Evolutionary conservation across 2,113 vertebrate species (phyloP), one percentile per base, ranked within the genome.

Genomic region (Montifringilla adamsi): DNA sequence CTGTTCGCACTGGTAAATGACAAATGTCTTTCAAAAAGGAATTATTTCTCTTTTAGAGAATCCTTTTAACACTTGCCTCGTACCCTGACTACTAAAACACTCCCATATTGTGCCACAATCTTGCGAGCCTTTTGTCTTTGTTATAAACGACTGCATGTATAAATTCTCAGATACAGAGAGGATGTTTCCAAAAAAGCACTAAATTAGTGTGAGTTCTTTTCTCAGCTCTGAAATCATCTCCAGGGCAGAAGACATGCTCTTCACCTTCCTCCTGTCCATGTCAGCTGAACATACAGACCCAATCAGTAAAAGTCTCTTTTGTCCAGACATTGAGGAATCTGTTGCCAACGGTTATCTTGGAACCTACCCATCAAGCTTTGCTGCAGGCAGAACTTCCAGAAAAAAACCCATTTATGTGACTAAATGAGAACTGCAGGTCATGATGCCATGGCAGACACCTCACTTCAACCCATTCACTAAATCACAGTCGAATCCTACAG

Each of bases 331-430:
- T 46, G 39, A 73, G 46, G 7, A 84, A 80, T 27, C 37, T 53
- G 50, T 35, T 86, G 62, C 43, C 52, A 83, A 26, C 28, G 60
- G 12, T 64, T 66, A 58, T 7, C 22, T 14, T 58, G 33, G 41
- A 91, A 84, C 15, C 13, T 50, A 33, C 15, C 15, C 49, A 64
- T 28, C 30, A 41, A 86, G 20, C 44, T 72, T 73, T 66, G n/a
- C 12, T 77, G 24, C 39, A 91, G n/a, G 23, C 13, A 81, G 46
- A 74, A 28, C 35, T 87, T 89, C 66, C 37, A 78, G 44, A 13
- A 85, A 76, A 90, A 68, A 50, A 0, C 0, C 10, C 11, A 47
- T 23, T 39, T 47, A 8, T 35, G 33, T 1, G 3, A 69, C 37
- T 53, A 80, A 88, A 55, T 64, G 28, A 70, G 60, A 89, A 64